These are phyloP conservation scores for Hypomesus transpacificus DNA, from an alignment of 2,113 vertebrate species.

Conservation along the genomic window DNA sequence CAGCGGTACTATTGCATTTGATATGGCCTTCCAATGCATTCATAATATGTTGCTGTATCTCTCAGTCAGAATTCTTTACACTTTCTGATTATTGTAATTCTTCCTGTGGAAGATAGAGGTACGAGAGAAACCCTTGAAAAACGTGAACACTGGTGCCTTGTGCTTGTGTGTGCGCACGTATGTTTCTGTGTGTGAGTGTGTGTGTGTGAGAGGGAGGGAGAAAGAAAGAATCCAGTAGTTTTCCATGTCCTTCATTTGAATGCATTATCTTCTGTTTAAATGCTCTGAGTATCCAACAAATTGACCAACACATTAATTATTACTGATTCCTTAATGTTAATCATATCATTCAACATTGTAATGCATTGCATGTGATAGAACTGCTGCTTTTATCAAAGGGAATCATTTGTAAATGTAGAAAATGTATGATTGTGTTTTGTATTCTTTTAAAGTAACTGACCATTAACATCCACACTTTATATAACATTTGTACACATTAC, in stretches of 20 bases:
- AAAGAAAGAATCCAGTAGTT: background rate
- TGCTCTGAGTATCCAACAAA: background rate
- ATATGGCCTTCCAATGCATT: constrained; percentile 5
- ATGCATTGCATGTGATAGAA: constrained; percentile 17
- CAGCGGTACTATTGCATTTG: constrained; percentile 25
- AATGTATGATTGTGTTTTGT: constrained; percentile 2
- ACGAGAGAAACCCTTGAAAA: background rate
- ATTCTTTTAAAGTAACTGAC: background rate
- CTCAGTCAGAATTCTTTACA: constrained; percentile 6
- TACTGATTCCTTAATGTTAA: constrained; percentile 3
- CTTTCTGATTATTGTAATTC: constrained; percentile 35
- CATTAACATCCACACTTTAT: background rate
- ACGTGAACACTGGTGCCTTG: background rate
- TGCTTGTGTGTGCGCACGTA: background rate
- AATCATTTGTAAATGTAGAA: background rate
- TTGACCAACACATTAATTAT: background rate
- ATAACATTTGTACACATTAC: constrained; percentile 10
- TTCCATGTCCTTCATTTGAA: too few species aligned
- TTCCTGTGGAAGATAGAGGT: constrained; percentile 65
- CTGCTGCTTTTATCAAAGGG: constrained; percentile 22
- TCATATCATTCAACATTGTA: constrained; percentile 13
- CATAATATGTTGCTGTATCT: constrained; percentile 21
- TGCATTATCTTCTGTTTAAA: too few species aligned
- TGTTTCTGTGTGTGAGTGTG: background rate
- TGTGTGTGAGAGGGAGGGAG: background rate